Evolutionary conservation across 2,888 invertebrate genomes (phyloP), one percentile per base, ranked within the genome.

Genomic region (Apotomis capreana): DNA sequence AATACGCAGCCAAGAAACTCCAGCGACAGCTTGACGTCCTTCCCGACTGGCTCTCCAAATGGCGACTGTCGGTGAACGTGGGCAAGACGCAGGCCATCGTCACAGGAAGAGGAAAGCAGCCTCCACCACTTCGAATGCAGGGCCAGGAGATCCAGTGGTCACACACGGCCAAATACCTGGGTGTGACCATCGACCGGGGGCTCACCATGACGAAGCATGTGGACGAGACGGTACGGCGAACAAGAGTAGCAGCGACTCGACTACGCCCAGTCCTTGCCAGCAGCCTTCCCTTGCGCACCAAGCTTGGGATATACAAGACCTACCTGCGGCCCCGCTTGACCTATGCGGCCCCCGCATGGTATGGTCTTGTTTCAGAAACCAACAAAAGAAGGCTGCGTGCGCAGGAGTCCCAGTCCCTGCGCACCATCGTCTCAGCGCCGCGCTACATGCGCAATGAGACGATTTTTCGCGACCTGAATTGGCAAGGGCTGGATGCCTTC

Each of bases 21-120:
- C n/a, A n/a, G n/a, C n/a, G n/a, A n/a, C n/a, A n/a, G n/a, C n/a
- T n/a, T n/a, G n/a, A 64, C 54, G 40, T 10, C 51, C 55, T 73
- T 0, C 69, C 69, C 12, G 13, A 15, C 10, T 69, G 69, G 73
- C 64, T 64, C 13, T 5, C 58, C 59, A 44, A 54, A 12, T 70
- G 70, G 59, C n/a, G 70, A 4, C 4, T 70, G 9, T n/a, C 59
- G n/a, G 60, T 65, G 4, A 70, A 70, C 58, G 68, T 72, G 36
- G 44, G 44, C 10, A 68, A 72, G 58, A 68, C 62, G 0, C 62
- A 71, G 51, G 67, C 71, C 4, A 4, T 62, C 10, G 3, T 44
- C 13, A 46, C 10, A 3, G 40, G 61, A 4, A 5, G 5, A 8
- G 9, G 1, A 3, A 36, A 9, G 8, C 15, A 40, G n/a, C 58